Evolutionary conservation across 2,113 vertebrate genomes (phyloP).

Genomic region (Chionomys nivalis): DNA sequence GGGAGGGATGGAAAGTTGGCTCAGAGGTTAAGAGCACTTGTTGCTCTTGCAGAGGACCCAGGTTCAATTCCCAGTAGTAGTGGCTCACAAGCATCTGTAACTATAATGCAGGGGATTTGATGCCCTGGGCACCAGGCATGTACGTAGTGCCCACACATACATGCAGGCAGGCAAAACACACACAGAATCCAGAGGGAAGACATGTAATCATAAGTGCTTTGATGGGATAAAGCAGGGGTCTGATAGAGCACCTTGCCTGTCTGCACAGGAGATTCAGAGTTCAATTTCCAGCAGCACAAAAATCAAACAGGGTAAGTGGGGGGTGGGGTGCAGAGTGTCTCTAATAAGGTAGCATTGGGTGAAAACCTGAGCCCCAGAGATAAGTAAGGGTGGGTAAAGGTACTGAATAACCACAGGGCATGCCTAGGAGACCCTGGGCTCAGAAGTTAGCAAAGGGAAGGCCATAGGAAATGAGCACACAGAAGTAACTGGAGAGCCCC

Average conservation of each 20-base stretch:
- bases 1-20: not conserved
- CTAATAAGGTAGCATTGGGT: not conserved
- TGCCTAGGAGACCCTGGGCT: not conserved
- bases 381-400: not conserved
- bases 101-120: not conserved
- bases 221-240: not conserved
- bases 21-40: not conserved
- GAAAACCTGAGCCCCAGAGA: not conserved
- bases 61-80: not conserved
- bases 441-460: not conserved
- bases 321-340: not conserved
- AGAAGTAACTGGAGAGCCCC: not conserved
- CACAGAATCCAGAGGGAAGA: not conserved
- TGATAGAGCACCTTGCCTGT: not conserved
- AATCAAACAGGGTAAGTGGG: not conserved
- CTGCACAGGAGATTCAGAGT: not conserved
- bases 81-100: not conserved
- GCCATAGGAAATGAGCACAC: not conserved
- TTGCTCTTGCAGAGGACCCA: not conserved
- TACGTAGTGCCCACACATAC: not conserved
- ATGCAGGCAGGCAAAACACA: not conserved
- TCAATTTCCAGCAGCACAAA: not conserved
- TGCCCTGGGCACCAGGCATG: not conserved
- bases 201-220: not conserved
- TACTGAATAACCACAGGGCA: not conserved